Conservation (phyloP, 2,113 vertebrate species). For the Rallus limicola region DNA sequence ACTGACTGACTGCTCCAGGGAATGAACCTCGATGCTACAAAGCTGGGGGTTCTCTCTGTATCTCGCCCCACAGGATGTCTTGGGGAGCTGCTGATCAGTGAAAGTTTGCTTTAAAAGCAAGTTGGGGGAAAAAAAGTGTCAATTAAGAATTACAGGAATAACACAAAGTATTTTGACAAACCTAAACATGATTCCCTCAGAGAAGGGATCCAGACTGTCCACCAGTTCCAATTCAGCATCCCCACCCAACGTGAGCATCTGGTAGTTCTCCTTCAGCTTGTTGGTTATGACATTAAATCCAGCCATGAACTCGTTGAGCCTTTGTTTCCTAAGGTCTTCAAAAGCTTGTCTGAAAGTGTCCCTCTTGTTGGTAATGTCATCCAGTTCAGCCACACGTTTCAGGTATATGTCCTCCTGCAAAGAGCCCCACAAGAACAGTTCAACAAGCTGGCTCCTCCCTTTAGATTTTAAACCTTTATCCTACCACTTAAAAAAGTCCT, state of each 20-base stretch:
- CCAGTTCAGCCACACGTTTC: conserved; percentile 89
- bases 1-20: not conserved
- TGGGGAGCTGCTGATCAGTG: not conserved
- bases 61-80: not conserved
- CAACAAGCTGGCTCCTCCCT: not conserved
- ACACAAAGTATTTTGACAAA: conserved; percentile 36
- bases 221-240: conserved; percentile 97
- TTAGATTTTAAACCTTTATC: not conserved
- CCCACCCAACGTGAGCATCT: conserved; percentile 96
- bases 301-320: conserved; percentile 96
- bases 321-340: conserved; percentile 90
- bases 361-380: conserved; percentile 88
- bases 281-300: conserved; percentile 96
- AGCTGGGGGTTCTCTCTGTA: not conserved
- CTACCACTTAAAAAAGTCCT: not conserved
- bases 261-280: conserved; percentile 98
- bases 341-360: conserved; percentile 87
- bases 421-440: not conserved
- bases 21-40: not conserved
- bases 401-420: conserved; percentile 92
- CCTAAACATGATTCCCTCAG: conserved; percentile 98
- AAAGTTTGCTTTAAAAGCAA: not conserved
- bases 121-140: not conserved
- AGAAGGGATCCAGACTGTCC: conserved; percentile 97
- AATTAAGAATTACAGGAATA: not conserved